These are phyloP conservation scores for Kryptolebias ocellatus DNA, from an alignment of 2,797 vertebrate species.

Conservation along the genomic window DNA sequence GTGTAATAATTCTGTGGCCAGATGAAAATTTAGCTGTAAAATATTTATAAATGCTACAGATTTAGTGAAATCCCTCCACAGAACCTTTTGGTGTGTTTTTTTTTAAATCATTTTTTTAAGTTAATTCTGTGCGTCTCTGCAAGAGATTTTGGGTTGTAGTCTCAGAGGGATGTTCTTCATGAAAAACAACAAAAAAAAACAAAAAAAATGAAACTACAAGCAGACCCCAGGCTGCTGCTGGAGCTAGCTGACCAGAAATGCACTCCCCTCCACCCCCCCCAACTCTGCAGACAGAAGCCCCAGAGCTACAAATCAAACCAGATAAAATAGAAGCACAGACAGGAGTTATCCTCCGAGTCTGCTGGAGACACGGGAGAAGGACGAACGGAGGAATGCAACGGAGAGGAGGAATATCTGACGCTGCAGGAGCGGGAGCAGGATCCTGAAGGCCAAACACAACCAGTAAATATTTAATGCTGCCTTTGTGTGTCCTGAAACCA, in stretches of 20 bases:
- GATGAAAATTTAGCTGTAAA: background rate
- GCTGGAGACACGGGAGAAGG: slow-evolving; percentile 19
- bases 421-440: slow-evolving; percentile 28
- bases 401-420: slow-evolving; percentile 27
- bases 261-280: background rate
- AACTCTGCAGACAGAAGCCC: slow-evolving; percentile 9
- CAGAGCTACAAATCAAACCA: slow-evolving; percentile 22
- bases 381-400: background rate
- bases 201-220: slow-evolving; percentile 13
- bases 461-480: slow-evolving; percentile 69
- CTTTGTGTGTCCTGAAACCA: slow-evolving; percentile 33
- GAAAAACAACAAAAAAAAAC: background rate
- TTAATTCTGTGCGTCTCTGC: background rate
- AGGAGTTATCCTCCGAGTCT: slow-evolving; percentile 21
- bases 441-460: slow-evolving; percentile 38
- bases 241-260: slow-evolving; percentile 34
- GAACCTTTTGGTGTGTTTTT: too few species aligned
- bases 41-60: background rate
- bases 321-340: slow-evolving; percentile 36
- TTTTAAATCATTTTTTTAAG: background rate
- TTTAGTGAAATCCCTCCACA: background rate
- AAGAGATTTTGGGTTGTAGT: slow-evolving; percentile 4
- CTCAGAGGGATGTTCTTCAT: slow-evolving; percentile 8
- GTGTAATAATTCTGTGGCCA: background rate
- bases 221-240: slow-evolving; percentile 15